Evolutionary conservation across 92 coral and sea anemone genomes (phyloP).

Genomic region (Desmophyllum pertusum): DNA sequence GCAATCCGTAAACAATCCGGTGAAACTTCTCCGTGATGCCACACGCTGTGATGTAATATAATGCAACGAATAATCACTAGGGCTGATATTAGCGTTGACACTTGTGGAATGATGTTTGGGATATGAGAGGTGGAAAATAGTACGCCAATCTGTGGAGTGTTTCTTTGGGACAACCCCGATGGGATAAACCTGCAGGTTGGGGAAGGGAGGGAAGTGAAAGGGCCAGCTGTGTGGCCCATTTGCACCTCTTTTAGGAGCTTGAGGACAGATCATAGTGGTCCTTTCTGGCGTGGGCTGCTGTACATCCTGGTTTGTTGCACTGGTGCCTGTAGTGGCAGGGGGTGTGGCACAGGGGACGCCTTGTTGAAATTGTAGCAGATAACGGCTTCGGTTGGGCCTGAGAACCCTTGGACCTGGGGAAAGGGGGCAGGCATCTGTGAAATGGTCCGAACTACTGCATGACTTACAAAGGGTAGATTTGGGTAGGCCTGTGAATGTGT

Average conservation of each 20-base stretch:
- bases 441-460: slow-evolving; percentile 8
- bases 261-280: neutral
- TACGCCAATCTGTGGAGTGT: neutral
- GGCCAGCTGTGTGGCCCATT: slow-evolving; percentile 2
- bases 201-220: slow-evolving; percentile 2
- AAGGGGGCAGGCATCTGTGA: neutral
- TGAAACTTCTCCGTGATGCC: slow-evolving; percentile 21
- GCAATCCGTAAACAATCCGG: slow-evolving; percentile 7
- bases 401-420: neutral
- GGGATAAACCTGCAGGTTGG: slow-evolving; percentile 4
- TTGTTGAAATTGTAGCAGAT: slow-evolving; percentile 12
- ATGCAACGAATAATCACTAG: neutral
- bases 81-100: no score
- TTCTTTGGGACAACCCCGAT: slow-evolving; percentile 10
- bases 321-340: neutral
- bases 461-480: neutral
- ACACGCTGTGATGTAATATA: neutral
- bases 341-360: neutral
- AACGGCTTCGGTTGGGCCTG: neutral
- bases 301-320: neutral
- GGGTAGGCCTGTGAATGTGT: slow-evolving; percentile 17
- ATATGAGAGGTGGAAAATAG: slow-evolving; percentile 7
- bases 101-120: neutral
- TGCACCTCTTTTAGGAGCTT: slow-evolving; percentile 6
- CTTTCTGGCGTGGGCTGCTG: neutral